These are phyloP conservation scores for Macrobrachium rosenbergii DNA, from an alignment of 1,140 invertebrate species.

Conservation along the genomic window DNA sequence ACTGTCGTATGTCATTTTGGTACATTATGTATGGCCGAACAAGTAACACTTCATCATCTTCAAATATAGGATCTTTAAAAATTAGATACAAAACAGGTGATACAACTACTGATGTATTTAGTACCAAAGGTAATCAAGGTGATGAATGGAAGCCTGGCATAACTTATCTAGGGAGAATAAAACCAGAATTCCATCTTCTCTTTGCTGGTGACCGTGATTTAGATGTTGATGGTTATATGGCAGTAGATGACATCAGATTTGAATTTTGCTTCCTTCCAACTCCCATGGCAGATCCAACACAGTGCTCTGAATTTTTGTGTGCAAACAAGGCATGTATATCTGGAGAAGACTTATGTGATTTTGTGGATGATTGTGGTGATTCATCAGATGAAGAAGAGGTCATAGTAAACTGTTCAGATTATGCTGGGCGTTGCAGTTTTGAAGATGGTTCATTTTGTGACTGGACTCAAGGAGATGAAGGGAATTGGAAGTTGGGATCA, in stretches of 20 bases:
- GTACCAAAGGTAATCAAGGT: slow-evolving; percentile 29
- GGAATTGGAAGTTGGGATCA: slow-evolving; percentile 39
- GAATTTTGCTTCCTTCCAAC: slow-evolving; percentile 56
- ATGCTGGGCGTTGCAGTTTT: slow-evolving; percentile 44
- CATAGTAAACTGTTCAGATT: slow-evolving; percentile 19
- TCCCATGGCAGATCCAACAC: slow-evolving; percentile 10
- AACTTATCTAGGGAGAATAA: slow-evolving; percentile 45
- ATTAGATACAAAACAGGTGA: slow-evolving; percentile 27
- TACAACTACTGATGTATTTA: slow-evolving; percentile 26
- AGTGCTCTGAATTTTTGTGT: slow-evolving; percentile 36
- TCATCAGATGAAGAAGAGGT: slow-evolving; percentile 38
- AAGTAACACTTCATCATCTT: slow-evolving; percentile 25
- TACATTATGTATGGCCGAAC: slow-evolving; percentile 48
- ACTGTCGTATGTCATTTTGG: slow-evolving; percentile 52
- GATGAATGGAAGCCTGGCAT: slow-evolving; percentile 52
- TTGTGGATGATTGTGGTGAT: slow-evolving; percentile 60
- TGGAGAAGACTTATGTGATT: slow-evolving; percentile 46
- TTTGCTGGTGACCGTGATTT: slow-evolving; percentile 47
- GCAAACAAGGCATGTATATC: slow-evolving; percentile 47
- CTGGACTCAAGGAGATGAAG: slow-evolving; percentile 31
- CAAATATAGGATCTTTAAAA: slow-evolving; percentile 31
- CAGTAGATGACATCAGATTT: slow-evolving; percentile 56
- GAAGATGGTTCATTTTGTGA: slow-evolving; percentile 48
- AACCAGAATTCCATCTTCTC: slow-evolving; percentile 30
- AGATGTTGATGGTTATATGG: slow-evolving; percentile 52